Evolutionary conservation across 2,113 vertebrate species (phyloP).

Genomic region (Uropsilus gracilis): DNA sequence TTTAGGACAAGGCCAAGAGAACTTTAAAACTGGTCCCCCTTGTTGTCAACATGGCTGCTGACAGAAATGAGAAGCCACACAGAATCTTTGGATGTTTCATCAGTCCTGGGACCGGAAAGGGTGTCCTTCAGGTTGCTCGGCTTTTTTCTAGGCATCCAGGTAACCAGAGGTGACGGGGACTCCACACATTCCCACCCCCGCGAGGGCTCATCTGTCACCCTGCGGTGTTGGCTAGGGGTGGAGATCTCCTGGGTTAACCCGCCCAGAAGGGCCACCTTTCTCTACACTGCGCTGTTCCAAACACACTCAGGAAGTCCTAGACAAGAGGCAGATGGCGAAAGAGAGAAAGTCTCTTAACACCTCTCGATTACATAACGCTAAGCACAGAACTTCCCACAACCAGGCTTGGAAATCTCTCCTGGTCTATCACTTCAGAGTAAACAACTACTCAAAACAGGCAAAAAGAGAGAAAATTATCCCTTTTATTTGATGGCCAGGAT

Average conservation of each 20-base stretch:
- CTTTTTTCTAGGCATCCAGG: neutral
- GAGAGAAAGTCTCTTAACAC: neutral
- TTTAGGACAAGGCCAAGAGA: neutral
- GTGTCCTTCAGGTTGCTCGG: neutral
- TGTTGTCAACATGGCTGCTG: neutral
- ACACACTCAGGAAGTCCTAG: slow-evolving; percentile 47
- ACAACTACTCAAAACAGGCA: neutral
- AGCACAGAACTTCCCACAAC: neutral
- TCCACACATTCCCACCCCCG: neutral
- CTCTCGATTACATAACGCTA: slow-evolving; percentile 49
- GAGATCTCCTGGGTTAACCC: neutral
- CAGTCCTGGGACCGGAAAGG: neutral
- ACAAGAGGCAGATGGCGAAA: slow-evolving; percentile 48
- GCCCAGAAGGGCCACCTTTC: neutral
- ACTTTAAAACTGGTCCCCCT: neutral
- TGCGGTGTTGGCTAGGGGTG: neutral
- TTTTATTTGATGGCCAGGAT: neutral
- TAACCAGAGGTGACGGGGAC: neutral
- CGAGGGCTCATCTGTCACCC: neutral
- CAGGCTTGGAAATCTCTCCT: neutral
- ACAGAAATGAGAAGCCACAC: neutral
- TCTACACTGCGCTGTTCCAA: neutral
- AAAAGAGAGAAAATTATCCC: neutral
- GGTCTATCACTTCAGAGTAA: neutral
- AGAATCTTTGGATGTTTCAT: neutral